These are phyloP conservation scores for Hystrix brachyura DNA, from an alignment of 2,113 vertebrate genomes.

Conservation along the genomic window DNA sequence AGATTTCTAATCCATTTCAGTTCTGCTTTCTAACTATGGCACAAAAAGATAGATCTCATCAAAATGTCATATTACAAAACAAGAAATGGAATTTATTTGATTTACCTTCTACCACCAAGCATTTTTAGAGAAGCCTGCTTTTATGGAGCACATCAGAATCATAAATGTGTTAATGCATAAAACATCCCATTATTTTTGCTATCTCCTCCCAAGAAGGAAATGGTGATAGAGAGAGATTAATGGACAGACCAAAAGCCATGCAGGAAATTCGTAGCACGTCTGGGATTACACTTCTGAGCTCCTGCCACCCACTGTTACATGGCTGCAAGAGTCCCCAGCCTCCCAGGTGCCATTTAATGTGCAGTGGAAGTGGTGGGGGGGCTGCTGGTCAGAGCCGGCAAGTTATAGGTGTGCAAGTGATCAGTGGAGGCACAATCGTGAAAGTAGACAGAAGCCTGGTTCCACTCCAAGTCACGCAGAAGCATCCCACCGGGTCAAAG, in stretches of 20 bases:
- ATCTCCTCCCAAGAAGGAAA: slow-evolving; percentile 79
- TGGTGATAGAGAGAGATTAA: slow-evolving; percentile 83
- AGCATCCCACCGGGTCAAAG: background rate
- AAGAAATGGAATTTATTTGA: slow-evolving; percentile 62
- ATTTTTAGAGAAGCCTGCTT: slow-evolving; percentile 61
- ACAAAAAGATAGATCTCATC: slow-evolving; percentile 31
- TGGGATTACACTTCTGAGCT: slow-evolving; percentile 77
- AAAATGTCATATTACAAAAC: slow-evolving; percentile 51
- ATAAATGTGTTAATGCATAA: slow-evolving; percentile 82
- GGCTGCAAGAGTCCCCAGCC: background rate
- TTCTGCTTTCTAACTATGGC: slow-evolving; percentile 46
- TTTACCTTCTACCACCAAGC: slow-evolving; percentile 66
- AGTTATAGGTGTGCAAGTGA: background rate
- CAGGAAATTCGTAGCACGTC: slow-evolving; percentile 82
- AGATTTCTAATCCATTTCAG: background rate
- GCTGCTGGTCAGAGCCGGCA: background rate
- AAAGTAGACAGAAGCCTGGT: background rate
- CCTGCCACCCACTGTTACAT: slow-evolving; percentile 78
- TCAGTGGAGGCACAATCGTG: background rate
- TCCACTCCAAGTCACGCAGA: background rate
- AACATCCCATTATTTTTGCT: slow-evolving; percentile 81
- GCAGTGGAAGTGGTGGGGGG: background rate
- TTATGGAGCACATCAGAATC: slow-evolving; percentile 64
- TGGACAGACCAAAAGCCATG: slow-evolving; percentile 73
- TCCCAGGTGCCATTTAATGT: slow-evolving; percentile 54